Percentiles rank a stretch among this genome's conserved stretches.
Conservation (phyloP, 2,888 invertebrate species). For the Stramonita haemastoma region DNA sequence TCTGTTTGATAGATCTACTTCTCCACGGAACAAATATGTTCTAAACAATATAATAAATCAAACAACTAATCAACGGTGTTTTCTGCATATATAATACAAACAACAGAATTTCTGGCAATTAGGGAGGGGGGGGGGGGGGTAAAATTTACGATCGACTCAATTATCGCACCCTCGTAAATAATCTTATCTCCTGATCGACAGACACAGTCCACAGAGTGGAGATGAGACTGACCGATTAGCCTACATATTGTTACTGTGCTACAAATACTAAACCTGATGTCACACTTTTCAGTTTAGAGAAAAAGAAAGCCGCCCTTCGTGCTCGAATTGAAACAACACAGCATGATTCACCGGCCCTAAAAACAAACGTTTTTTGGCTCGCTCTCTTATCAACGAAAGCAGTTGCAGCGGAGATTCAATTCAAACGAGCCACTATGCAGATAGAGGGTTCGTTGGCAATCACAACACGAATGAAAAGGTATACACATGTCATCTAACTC, state of each 20-base stretch:
- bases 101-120: too few species aligned
- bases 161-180: background rate
- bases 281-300: background rate
- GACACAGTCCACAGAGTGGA: background rate
- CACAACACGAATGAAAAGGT: background rate
- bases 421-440: conserved; percentile 32
- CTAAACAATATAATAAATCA: too few species aligned
- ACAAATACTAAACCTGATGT: background rate
- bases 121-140: too few species aligned
- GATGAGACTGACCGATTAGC: background rate
- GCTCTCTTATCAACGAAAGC: conserved; percentile 29
- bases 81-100: too few species aligned
- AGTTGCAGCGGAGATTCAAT: conserved; percentile 4
- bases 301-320: background rate
- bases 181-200: background rate
- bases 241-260: background rate
- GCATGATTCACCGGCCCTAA: conserved; percentile 27
- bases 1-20: too few species aligned
- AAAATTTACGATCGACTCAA: background rate
- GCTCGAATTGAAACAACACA: background rate
- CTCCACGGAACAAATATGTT: too few species aligned
- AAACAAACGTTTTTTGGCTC: conserved; percentile 32
- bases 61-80: too few species aligned
- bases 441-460: conserved; percentile 13
- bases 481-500: background rate